phyloP scores from a whole-genome alignment of 2,797 vertebrate genomes.

The Xerus rutilus region DNA sequence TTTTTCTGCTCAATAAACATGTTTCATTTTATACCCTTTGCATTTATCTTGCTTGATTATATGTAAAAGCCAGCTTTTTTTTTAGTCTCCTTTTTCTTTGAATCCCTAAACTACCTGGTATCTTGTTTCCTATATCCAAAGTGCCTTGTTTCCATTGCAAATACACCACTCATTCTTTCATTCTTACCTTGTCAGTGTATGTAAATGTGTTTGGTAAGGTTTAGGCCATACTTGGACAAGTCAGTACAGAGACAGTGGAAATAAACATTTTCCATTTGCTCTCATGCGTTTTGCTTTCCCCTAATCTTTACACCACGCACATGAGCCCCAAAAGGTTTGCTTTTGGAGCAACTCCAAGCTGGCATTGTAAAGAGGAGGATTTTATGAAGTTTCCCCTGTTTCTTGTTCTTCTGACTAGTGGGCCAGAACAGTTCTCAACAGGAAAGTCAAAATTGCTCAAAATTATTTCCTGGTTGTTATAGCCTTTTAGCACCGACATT shows the following conservation, averaged over 20 bases:
- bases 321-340: slow-evolving; percentile 59
- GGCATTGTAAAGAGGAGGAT: slow-evolving; percentile 71
- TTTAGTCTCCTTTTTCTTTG: slow-evolving; percentile 8
- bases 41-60: slow-evolving; percentile 39
- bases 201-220: slow-evolving; percentile 28
- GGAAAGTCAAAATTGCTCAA: slow-evolving; percentile 80
- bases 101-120: neutral
- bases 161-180: slow-evolving; percentile 30
- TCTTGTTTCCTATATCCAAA: neutral
- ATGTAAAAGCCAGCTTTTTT: slow-evolving; percentile 30
- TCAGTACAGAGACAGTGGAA: neutral
- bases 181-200: slow-evolving; percentile 53
- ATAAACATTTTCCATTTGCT: slow-evolving; percentile 59
- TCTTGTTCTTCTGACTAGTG: slow-evolving; percentile 64
- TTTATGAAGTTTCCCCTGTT: slow-evolving; percentile 76
- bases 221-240: slow-evolving; percentile 13
- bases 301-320: slow-evolving; percentile 58
- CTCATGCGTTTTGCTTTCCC: slow-evolving; percentile 55
- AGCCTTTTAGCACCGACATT: slow-evolving; percentile 72
- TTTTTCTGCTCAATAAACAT: slow-evolving; percentile 43
- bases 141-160: slow-evolving; percentile 6
- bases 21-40: slow-evolving; percentile 62
- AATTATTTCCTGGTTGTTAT: slow-evolving; percentile 80
- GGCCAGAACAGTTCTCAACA: slow-evolving; percentile 74
- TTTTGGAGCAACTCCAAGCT: slow-evolving; percentile 69